Evolutionary conservation across 1,140 invertebrate species (phyloP).

Genomic region (Artemia franciscana): DNA sequence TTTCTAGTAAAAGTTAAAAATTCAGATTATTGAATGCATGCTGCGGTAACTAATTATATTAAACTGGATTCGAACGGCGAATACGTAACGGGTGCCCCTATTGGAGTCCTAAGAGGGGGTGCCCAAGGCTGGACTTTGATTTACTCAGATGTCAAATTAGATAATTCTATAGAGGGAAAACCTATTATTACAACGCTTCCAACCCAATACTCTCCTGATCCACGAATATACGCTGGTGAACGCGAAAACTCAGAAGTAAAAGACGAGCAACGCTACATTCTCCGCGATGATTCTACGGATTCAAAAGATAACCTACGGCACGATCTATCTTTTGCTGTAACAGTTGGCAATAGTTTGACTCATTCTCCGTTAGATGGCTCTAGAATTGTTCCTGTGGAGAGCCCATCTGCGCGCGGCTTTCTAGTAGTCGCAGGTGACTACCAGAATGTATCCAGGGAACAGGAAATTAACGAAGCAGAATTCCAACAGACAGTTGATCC

Average conservation of each 20-base stretch:
- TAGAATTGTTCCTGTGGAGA: neutral
- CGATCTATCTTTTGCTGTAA: neutral
- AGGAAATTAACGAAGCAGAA: neutral
- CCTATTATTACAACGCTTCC: neutral
- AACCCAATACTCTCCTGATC: neutral
- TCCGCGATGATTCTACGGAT: neutral
- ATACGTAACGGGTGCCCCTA: neutral
- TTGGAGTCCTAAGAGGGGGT: neutral
- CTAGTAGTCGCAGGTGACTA: neutral
- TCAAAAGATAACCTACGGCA: neutral
- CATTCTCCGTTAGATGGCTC: neutral
- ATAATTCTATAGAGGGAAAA: neutral
- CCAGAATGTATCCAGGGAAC: neutral
- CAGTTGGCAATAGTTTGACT: neutral
- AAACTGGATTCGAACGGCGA: neutral
- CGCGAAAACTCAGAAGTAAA: neutral
- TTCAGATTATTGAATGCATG: neutral
- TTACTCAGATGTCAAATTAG: neutral
- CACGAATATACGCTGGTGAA: neutral
- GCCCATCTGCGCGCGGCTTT: neutral
- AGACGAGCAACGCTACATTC: neutral
- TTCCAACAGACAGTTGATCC: neutral
- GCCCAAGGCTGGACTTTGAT: neutral
- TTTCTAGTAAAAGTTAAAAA: too few relatives aligned
- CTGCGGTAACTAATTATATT: neutral